These are phyloP conservation scores for Coenonympha arcania DNA, from an alignment of 2,888 invertebrate genomes.

Conservation along the genomic window DNA sequence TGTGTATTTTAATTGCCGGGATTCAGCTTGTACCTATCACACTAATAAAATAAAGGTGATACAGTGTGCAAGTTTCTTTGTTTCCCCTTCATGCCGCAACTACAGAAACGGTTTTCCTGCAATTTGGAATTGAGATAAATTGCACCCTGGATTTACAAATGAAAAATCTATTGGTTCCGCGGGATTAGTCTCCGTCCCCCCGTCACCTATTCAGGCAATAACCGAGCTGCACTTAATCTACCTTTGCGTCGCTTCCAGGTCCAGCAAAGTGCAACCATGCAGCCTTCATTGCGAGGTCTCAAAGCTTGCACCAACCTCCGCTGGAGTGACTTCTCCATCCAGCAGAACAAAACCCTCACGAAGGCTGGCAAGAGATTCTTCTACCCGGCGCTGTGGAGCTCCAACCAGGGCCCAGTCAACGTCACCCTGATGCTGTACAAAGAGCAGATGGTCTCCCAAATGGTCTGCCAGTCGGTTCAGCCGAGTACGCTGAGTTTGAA, in stretches of 20 bases:
- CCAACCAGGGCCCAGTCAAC: slow-evolving; percentile 76
- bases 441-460: slow-evolving; percentile 76
- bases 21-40: no score
- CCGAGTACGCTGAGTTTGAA: slow-evolving; percentile 78
- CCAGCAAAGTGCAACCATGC: slow-evolving; percentile 80
- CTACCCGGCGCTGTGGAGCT: slow-evolving; percentile 83
- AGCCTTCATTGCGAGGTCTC: slow-evolving; percentile 79
- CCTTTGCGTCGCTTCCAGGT: slow-evolving; percentile 42
- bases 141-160: no score
- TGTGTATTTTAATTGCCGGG: no score
- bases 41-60: no score
- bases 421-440: slow-evolving; percentile 79
- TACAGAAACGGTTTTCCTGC: no score
- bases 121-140: no score
- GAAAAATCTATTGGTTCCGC: no score
- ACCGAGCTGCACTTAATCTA: no score
- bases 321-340: slow-evolving; percentile 81
- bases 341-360: slow-evolving; percentile 70
- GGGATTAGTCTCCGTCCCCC: no score
- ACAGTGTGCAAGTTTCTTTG: no score
- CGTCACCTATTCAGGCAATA: no score
- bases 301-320: slow-evolving; percentile 82
- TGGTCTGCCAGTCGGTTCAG: slow-evolving; percentile 76
- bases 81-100: no score
- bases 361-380: slow-evolving; percentile 81